These are phyloP conservation scores for Yponomeuta plumbellus DNA, from an alignment of 2,888 invertebrate species.

Conservation along the genomic window DNA sequence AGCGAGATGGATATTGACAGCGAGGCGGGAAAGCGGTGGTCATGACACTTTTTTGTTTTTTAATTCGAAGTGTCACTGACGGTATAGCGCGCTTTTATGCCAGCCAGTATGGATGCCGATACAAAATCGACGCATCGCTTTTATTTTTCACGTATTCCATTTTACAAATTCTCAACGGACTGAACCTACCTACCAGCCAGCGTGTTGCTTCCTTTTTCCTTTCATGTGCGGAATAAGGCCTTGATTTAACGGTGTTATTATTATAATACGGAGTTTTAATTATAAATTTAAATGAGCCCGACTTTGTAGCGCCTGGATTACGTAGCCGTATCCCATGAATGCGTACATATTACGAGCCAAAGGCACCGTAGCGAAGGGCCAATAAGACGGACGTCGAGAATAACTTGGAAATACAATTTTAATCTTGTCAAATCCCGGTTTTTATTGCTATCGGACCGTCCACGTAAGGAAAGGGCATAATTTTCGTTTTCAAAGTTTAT, in stretches of 20 bases:
- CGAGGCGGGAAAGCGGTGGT: slow-evolving; percentile 49
- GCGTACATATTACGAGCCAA: neutral
- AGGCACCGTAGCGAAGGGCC: slow-evolving; percentile 58
- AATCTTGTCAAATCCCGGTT: slow-evolving; percentile 74
- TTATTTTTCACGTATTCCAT: slow-evolving; percentile 24
- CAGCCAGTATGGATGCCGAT: slow-evolving; percentile 30
- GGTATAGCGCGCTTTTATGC: slow-evolving; percentile 38
- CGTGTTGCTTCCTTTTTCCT: slow-evolving; percentile 18
- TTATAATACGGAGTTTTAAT: slow-evolving; percentile 22
- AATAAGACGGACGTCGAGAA: slow-evolving; percentile 70
- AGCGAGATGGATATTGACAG: slow-evolving; percentile 50
- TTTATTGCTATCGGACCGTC: slow-evolving; percentile 62
- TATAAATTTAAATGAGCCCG: slow-evolving; percentile 1
- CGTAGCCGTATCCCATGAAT: slow-evolving; percentile 25
- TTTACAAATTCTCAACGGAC: slow-evolving; percentile 23
- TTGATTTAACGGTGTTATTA: neutral
- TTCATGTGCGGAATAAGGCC: neutral
- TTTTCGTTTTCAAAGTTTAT: slow-evolving; percentile 70
- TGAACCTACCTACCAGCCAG: slow-evolving; percentile 2
- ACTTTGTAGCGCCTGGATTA: slow-evolving; percentile 36
- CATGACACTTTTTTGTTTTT: slow-evolving; percentile 50
- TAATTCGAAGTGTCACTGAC: slow-evolving; percentile 42
- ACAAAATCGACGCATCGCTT: slow-evolving; percentile 20
- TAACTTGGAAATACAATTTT: slow-evolving; percentile 73
- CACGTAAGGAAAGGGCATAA: slow-evolving; percentile 53